Base-by-base conservation (phyloP, 2,888 invertebrate species). In the Hirtodrosophila histrioides region DNA sequence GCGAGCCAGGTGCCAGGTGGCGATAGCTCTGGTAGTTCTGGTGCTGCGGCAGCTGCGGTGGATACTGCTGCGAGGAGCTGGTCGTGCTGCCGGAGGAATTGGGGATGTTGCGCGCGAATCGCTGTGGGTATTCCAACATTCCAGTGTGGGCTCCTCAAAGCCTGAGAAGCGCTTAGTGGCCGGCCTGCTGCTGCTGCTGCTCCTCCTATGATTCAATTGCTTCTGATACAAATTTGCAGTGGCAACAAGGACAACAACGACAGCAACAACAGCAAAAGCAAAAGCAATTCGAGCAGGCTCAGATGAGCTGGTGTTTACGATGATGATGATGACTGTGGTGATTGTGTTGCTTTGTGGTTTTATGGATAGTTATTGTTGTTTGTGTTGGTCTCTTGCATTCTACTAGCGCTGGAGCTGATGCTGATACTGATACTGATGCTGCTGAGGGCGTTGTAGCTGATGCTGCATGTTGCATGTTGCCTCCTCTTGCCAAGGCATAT, bases 21-120 rank as follows among this genome's bases (percentile, higher is more conserved):
- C 55, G 69, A 40, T 53, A 61, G 39, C 44, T 56, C 54, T 75
- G 93, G 60, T 83, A 76, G 67, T 88, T 83, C 56, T 88, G 89
- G 49, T 89, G 89, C 58, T 81, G 86, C 45, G 85, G 89, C 77
- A 77, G 69, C 85, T 89, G 88, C 51, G 86, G 85, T 55, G 86
- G 88, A 67, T 89, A 88, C 55, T 70, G 78, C 48, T 75, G 77
- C 43, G 12, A 53, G 53, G 50, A 66, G 80, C 36, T 71, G 72
- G 33, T 75, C 67, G 75, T 68, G 66, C 41, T 58, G 57, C 40
- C 65, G 45, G 73, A 68, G 73, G 73, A 75, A 53, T 81, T 88
- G 90, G 93, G 93, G 93, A 94, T 94, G 93, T 94, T 94, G 92
- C 95, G 94, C 92, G 94, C 93, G 90, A 95, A 95, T 93, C 95